Evolutionary conservation across 2,888 invertebrate genomes (phyloP), one percentile per base, ranked within the genome.

Genomic region (Camptogramma bilineatum): DNA sequence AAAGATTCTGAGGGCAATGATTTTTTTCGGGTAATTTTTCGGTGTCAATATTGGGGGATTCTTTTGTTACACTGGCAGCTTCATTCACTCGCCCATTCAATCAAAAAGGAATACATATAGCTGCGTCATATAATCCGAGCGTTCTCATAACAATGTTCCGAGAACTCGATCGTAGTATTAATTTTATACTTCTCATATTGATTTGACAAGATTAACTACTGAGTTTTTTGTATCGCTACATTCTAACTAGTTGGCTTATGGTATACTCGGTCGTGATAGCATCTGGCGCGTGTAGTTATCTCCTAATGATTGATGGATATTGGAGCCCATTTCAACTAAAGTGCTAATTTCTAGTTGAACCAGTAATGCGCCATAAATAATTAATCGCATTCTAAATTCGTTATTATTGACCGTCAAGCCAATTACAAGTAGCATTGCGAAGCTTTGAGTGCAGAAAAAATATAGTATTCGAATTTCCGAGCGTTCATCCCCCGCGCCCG

Each of bases 401-500:
- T 85, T 85, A 83, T 85, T 83, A 83, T 81, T 80, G 82, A 80
- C 85, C 85, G 90, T 90, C 86, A 88, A 89, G 86, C 86, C 91
- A 92, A 92, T 92, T 91, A 91, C 86, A 90, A 86, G 87, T 87
- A 83, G 82, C 88, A 87, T 90, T 87, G 87, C 88, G 80, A 87
- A 88, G 86, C 83, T 87, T 86, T 83, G 77, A 84, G 83, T 86
- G 86, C 87, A 90, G 86, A 91, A 93, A 92, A 92, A 92, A 91
- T 86, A 90, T 90, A 88, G 83, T 88, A 90, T 91, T 88, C 91
- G 92, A 91, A 91, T 91, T 86, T 92, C 90, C 85, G 81, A 90
- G 79, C 91, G 86, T 88, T 90, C 92, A 91, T 90, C 91, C 91
- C 91, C 91, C 89, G 87, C 87, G 86, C 89, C 90, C 91, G 90